Evolutionary conservation across 2,113 vertebrate species (phyloP), one percentile per base, ranked within the genome.

Genomic region (Cynopterus brachyotis): DNA sequence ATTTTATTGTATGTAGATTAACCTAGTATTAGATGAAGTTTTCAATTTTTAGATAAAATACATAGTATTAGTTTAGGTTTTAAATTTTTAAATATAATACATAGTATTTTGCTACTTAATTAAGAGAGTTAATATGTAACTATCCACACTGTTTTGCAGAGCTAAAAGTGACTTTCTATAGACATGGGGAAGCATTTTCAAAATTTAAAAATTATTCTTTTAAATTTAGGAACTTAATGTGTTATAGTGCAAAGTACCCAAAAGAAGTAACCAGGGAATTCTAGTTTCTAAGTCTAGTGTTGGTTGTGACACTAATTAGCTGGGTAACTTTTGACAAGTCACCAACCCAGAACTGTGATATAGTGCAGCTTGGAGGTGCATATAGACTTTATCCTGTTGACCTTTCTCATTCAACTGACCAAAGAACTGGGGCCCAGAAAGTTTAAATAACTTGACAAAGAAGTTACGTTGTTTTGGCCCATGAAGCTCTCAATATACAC

Each of bases 381-480:
- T 20, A 85, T 20, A 85, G 47, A 66, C 13, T 59, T 55, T 9
- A 72, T 62, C 16, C 13, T 81, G 37, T 92, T 66, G 53, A 78
- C 81, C 50, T 53, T 91, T 78, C 45, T 95, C 66, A 96, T n/a
- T n/a, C 70, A 91, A 75, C 64, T 5, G 32, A 80, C 40, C 60
- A 24, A 78, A 62, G 90, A 82, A 66, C 76, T 59, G 62, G 92
- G 55, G 30, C 6, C 47, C 78, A 45, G 26, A 78, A 90, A 72
- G 19, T 82, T 96, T 70, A 90, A 94, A 67, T 79, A 76, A 84
- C 11, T 80, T 91, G 50, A 93, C 47, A 94, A 95, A 96, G 4
- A 92, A n/a, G 76, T 76, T 96, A 92, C 5, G 57, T 62, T 89
- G 91, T 89, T 85, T 89, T 85, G 28, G 76, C 5, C 32, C 24